Evolutionary conservation across 2,888 invertebrate species (phyloP), one percentile per base, ranked within the genome.

Genomic region (Emmelina monodactyla): DNA sequence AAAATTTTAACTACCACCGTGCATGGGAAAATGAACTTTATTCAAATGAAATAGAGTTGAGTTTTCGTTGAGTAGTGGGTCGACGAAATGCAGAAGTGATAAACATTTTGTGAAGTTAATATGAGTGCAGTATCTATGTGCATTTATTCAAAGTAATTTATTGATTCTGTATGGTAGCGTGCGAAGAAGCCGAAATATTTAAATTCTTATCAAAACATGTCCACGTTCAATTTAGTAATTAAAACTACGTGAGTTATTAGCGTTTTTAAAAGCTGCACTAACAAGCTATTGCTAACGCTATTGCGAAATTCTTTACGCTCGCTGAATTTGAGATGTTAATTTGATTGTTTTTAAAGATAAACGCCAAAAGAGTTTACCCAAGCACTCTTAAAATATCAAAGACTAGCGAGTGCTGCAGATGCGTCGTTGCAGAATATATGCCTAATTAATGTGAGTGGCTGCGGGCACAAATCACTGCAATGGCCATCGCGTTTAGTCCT

Each of bases 71-170:
- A 14, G 31, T 35, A 1, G 1, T 1, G 15, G 2, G 16, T 29
- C 32, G 32, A 28, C 34, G 38, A 47, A 45, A 39, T 55, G 43
- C 58, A 62, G 61, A 42, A 55, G 55, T 50, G 45, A 46, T 54
- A 62, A 65, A 65, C 59, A 64, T 59, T 66, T 62, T 59, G 55
- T 53, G 51, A 57, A 55, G 54, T 46, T 54, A 59, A 55, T 57
- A 53, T 46, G 45, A 28, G 22, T 49, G 46, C 47, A 53, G 50
- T 42, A 46, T 46, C 45, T 43, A 32, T 39, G 37, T 44, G 32
- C 41, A 37, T 42, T 46, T 7, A 41, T 45, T 45, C 11, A 7
- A 25, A 25, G 11, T 25, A n/a, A 25, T 25, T 25, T 25, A 25
- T 25, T 25, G 11, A n/a, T 25, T 25, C 25, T n/a, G 25, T n/a